Evolutionary conservation across 2,888 invertebrate species (phyloP).

Genomic region (Synanthedon tipuliformis): DNA sequence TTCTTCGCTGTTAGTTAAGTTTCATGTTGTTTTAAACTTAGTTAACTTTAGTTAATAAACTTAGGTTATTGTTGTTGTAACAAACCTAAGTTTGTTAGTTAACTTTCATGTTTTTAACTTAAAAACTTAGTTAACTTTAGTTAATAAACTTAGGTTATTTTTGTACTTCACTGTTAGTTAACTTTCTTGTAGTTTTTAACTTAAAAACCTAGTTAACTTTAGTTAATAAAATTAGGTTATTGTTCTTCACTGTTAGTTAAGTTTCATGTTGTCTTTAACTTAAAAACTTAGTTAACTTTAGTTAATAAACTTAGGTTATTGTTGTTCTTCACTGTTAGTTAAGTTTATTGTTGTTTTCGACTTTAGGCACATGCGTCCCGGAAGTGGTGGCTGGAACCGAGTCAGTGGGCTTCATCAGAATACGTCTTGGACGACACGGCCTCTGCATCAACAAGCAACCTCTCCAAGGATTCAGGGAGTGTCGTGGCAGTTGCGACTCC

Average conservation of each 20-base stretch:
- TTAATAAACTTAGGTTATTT: background rate
- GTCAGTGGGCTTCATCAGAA: slow-evolving; percentile 71
- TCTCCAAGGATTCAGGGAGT: slow-evolving; percentile 75
- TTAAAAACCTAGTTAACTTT: background rate
- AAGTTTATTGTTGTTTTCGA: slow-evolving; percentile 5
- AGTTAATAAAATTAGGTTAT: slow-evolving; percentile 2
- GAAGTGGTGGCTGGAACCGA: slow-evolving; percentile 56
- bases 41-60: slow-evolving; percentile 1
- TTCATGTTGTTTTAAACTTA: slow-evolving; percentile 7
- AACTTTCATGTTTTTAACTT: too few relatives aligned
- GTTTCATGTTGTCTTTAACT: slow-evolving; percentile 7
- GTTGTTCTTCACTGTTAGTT: background rate
- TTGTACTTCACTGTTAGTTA: background rate
- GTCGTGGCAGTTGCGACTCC: slow-evolving; percentile 77
- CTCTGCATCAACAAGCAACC: slow-evolving; percentile 73
- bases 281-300: background rate
- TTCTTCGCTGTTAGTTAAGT: background rate
- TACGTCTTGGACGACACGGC: slow-evolving; percentile 61
- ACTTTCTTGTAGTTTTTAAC: background rate
- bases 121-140: background rate
- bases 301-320: background rate
- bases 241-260: too few relatives aligned
- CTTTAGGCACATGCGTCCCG: slow-evolving; percentile 68
- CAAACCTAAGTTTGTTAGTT: too few relatives aligned
- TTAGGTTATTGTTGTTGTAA: background rate